Conservation (phyloP, 2,888 invertebrate genomes). For the Cataglyphis albicans region DNA sequence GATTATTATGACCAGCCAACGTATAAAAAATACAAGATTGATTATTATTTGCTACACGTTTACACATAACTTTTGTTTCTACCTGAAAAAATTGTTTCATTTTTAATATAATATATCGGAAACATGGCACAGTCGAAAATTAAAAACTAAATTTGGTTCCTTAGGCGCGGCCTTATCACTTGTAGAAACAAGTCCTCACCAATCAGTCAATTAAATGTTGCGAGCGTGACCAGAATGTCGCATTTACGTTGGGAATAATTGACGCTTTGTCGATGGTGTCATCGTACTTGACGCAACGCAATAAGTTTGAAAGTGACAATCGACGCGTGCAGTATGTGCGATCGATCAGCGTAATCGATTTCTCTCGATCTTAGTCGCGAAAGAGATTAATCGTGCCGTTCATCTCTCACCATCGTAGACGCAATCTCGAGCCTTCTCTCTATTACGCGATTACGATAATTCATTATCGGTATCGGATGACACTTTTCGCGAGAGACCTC, state of each 20-base stretch:
- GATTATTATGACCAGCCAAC: no score
- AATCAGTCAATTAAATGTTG: slow-evolving; percentile 54
- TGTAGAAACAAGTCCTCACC: slow-evolving; percentile 35
- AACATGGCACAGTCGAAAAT: neutral
- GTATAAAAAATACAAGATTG: neutral
- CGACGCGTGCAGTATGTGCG: neutral
- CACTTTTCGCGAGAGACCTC: neutral
- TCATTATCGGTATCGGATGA: neutral
- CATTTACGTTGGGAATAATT: slow-evolving; percentile 58
- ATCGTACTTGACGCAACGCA: slow-evolving; percentile 36
- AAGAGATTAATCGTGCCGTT: slow-evolving; percentile 12
- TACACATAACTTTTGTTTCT: neutral
- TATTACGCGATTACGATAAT: neutral
- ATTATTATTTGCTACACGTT: neutral
- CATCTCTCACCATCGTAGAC: neutral
- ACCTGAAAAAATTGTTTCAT: neutral
- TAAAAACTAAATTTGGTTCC: neutral
- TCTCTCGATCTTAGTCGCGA: neutral
- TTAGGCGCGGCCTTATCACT: slow-evolving; percentile 51
- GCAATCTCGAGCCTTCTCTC: neutral
- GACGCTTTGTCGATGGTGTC: slow-evolving; percentile 21
- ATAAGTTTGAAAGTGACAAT: slow-evolving; percentile 24
- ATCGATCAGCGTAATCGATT: slow-evolving; percentile 26
- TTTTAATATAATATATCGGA: neutral
- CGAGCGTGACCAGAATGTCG: slow-evolving; percentile 63